Evolutionary conservation across 2,797 vertebrate genomes (phyloP).

Genomic region (Pogonophryne albipinna): DNA sequence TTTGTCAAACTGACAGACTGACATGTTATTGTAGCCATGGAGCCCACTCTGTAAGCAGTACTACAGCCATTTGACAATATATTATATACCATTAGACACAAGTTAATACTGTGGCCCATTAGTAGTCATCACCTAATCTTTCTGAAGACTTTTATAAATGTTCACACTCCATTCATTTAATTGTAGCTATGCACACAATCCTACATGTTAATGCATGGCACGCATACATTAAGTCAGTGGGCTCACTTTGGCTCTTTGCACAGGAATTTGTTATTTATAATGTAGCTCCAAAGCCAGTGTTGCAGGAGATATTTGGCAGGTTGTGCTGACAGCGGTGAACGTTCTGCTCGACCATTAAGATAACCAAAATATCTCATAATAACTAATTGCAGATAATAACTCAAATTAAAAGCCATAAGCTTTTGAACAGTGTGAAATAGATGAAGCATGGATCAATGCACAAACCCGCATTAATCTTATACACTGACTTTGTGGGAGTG

Average conservation of each 20-base stretch:
- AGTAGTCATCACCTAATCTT: conserved; percentile 55
- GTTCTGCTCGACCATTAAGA: neutral
- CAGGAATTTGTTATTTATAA: neutral
- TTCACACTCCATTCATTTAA: conserved; percentile 34
- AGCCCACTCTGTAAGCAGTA: conserved; percentile 32
- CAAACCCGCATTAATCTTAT: conserved; percentile 20
- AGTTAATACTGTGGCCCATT: conserved; percentile 32
- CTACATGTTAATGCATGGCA: neutral
- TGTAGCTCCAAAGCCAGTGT: neutral
- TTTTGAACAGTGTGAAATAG: neutral
- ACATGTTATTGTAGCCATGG: conserved; percentile 61
- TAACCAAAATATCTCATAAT: neutral
- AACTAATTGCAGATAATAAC: neutral
- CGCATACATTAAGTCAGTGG: neutral
- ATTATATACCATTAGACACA: conserved; percentile 42
- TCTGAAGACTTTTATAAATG: conserved; percentile 36
- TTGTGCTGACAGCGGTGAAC: neutral
- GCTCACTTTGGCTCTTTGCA: neutral
- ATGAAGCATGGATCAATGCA: neutral
- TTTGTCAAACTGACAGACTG: conserved; percentile 66
- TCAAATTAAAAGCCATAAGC: conserved; percentile 3
- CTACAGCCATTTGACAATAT: conserved; percentile 32
- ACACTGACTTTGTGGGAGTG: conserved; percentile 26
- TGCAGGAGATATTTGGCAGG: neutral
- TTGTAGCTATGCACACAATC: neutral